Evolutionary conservation across 2,797 vertebrate genomes (phyloP).

Genomic region (Etheostoma perlongum): DNA sequence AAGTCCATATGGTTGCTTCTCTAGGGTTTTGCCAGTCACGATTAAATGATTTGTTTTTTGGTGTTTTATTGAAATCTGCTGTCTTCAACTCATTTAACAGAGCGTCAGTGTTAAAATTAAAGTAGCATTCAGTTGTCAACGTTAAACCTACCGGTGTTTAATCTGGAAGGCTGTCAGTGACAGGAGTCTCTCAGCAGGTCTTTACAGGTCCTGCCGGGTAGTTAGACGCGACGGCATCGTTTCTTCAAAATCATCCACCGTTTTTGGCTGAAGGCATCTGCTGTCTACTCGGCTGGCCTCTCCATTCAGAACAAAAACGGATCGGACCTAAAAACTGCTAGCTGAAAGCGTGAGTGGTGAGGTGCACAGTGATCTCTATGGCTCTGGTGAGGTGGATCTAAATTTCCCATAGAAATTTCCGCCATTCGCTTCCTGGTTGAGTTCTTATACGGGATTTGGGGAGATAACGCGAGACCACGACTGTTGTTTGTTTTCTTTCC

Average conservation of each 20-base stretch:
- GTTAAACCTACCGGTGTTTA: constrained; percentile 55
- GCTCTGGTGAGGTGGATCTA: no score
- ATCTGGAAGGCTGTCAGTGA: constrained; percentile 52
- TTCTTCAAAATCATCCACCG: constrained; percentile 1
- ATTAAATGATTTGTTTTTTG: neutral
- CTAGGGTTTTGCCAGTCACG: neutral
- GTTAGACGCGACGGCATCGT: constrained; percentile 43
- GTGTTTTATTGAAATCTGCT: neutral
- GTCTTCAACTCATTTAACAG: neutral
- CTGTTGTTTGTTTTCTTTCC: no score
- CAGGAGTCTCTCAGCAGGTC: constrained; percentile 48
- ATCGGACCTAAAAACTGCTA: neutral
- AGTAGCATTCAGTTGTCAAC: neutral
- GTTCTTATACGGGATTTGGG: constrained; percentile 52
- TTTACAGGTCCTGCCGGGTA: constrained; percentile 8
- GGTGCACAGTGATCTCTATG: constrained; percentile 6
- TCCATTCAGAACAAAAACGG: constrained; percentile 4
- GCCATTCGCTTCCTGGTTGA: constrained; percentile 76
- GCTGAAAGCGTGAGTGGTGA: constrained; percentile 50
- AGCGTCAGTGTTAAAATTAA: neutral
- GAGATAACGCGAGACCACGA: constrained; percentile 59
- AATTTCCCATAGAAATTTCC: constrained; percentile 49
- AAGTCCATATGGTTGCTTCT: constrained; percentile 14
- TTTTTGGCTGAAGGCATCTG: neutral
- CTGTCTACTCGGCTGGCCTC: neutral